phyloP scores from a whole-genome alignment of 2,888 invertebrate genomes.

The Sphinx pinastri region DNA sequence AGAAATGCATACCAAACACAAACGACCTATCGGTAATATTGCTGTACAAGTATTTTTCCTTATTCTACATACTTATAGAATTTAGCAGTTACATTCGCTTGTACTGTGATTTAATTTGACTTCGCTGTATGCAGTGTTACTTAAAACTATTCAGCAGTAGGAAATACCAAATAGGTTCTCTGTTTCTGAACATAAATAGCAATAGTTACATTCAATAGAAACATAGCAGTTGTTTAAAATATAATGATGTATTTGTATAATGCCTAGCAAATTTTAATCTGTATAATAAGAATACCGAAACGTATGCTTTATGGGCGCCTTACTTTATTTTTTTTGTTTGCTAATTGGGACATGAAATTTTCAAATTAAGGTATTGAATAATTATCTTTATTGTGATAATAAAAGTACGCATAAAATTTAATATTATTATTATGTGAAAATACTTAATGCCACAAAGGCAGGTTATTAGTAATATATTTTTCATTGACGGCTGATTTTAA shows the following conservation, averaged over 20 bases:
- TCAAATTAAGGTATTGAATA: background rate
- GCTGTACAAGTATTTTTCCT: background rate
- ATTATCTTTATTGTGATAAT: background rate
- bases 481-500: no score
- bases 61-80: constrained; percentile 14
- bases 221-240: background rate
- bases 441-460: no score
- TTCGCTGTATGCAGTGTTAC: constrained; percentile 2
- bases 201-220: constrained; percentile 2
- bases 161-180: no score
- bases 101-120: constrained; percentile 16
- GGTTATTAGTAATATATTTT: no score
- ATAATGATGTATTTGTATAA: background rate
- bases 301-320: background rate
- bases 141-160: constrained; percentile 12
- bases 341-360: background rate
- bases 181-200: background rate
- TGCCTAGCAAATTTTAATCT: constrained; percentile 8
- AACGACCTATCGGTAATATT: no score
- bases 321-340: background rate
- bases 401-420: background rate
- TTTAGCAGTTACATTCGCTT: constrained; percentile 8
- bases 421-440: no score
- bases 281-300: background rate
- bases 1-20: background rate